These are phyloP conservation scores for Cricetomys ansorgei DNA, from an alignment of 2,113 vertebrate genomes.

Conservation along the genomic window DNA sequence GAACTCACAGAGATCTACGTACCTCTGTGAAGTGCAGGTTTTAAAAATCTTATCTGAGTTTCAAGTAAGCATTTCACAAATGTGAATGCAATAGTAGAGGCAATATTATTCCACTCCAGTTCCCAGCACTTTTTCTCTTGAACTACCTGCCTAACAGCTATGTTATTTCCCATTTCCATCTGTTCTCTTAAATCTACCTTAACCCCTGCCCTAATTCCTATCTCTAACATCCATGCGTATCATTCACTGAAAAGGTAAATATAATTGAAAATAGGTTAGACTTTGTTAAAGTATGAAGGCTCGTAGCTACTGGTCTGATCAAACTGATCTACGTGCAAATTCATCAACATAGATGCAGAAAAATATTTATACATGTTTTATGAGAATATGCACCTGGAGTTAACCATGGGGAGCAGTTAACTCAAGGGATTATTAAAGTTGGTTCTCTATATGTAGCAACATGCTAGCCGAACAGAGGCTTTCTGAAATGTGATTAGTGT, in stretches of 20 bases:
- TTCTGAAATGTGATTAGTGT: neutral
- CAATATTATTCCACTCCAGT: neutral
- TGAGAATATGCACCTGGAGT: neutral
- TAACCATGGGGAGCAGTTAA: neutral
- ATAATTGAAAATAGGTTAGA: neutral
- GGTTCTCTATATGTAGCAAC: neutral
- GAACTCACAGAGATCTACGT: too few relatives aligned
- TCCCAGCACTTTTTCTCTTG: neutral
- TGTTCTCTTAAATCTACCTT: neutral
- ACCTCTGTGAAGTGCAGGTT: neutral
- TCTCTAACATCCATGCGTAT: neutral
- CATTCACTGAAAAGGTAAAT: slow-evolving; percentile 18
- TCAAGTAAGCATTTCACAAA: neutral
- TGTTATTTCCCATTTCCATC: neutral
- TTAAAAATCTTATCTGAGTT: neutral
- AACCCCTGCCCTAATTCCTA: neutral
- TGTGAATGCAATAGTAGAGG: neutral
- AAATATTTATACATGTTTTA: neutral
- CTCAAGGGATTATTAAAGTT: neutral
- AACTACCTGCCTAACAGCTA: neutral
- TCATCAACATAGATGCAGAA: neutral
- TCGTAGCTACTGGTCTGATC: neutral
- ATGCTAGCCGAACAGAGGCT: too few relatives aligned
- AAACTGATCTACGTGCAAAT: neutral
- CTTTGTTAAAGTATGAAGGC: neutral